Evolutionary conservation across 2,888 invertebrate genomes (phyloP).

Genomic region (Drosophila bunnanda): DNA sequence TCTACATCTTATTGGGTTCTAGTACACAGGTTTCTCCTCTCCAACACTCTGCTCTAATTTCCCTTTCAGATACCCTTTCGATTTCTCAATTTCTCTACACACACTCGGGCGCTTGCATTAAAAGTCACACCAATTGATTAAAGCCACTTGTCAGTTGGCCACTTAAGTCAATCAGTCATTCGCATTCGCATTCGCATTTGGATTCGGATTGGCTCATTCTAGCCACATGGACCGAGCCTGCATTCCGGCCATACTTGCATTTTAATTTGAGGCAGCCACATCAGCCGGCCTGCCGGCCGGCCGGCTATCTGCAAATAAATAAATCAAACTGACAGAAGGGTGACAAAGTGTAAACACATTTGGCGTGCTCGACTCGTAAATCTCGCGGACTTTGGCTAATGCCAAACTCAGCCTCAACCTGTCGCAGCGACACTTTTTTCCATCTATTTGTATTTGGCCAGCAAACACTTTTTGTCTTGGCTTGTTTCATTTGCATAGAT

Average conservation of each 20-base stretch:
- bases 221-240: slow-evolving; percentile 50
- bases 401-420: slow-evolving; percentile 52
- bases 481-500: slow-evolving; percentile 73
- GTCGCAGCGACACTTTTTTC: slow-evolving; percentile 56
- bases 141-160: slow-evolving; percentile 72
- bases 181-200: slow-evolving; percentile 69
- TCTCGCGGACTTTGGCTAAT: slow-evolving; percentile 76
- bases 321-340: slow-evolving; percentile 83
- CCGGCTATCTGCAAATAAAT: slow-evolving; percentile 78
- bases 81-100: slow-evolving; percentile 37
- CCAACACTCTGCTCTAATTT: neutral
- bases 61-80: slow-evolving; percentile 22
- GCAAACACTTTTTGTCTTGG: slow-evolving; percentile 20
- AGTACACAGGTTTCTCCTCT: neutral
- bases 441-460: slow-evolving; percentile 17
- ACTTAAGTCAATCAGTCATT: slow-evolving; percentile 80
- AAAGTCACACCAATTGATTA: slow-evolving; percentile 72
- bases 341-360: slow-evolving; percentile 84
- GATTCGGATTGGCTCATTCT: slow-evolving; percentile 69
- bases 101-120: slow-evolving; percentile 19
- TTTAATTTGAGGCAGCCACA: slow-evolving; percentile 67
- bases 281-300: slow-evolving; percentile 48
- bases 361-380: slow-evolving; percentile 80
- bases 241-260: slow-evolving; percentile 80
- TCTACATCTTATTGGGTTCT: no score